These are phyloP conservation scores for Coelopa frigida DNA, from an alignment of 1,140 invertebrate species.

Conservation along the genomic window DNA sequence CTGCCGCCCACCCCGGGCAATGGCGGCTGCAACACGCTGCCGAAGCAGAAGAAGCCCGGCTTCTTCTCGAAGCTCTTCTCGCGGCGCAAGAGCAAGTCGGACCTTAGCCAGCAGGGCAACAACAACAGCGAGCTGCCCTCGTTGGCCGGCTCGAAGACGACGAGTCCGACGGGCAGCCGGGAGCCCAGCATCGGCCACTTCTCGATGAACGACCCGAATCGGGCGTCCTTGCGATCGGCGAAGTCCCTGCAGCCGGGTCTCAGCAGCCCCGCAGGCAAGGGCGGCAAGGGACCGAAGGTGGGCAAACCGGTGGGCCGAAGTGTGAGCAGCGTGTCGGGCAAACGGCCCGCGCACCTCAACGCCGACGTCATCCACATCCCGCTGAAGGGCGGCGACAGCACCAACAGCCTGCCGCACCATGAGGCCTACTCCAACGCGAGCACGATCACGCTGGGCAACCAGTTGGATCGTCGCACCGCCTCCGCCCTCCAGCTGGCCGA, in stretches of 20 bases:
- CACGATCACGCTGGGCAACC: constrained; percentile 33
- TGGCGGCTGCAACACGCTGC: constrained; percentile 44
- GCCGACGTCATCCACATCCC: constrained; percentile 54
- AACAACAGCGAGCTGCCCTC: constrained; percentile 14
- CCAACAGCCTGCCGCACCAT: constrained; percentile 28
- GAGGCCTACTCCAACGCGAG: constrained; percentile 39
- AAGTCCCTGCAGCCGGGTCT: constrained; percentile 20
- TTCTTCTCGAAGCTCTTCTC: constrained; percentile 62
- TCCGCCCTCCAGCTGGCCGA: constrained; percentile 42
- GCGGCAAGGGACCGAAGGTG: constrained; percentile 16
- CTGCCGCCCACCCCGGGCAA: constrained; percentile 44
- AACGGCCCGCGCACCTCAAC: constrained; percentile 42
- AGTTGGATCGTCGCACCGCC: constrained; percentile 37
- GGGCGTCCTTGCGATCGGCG: constrained; percentile 27
- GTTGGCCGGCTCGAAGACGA: constrained; percentile 16
- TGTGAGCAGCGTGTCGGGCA: constrained; percentile 52
- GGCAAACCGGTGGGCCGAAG: constrained; percentile 49
- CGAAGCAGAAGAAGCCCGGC: constrained; percentile 53
- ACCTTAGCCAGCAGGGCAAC: constrained; percentile 20
- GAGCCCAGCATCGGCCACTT: constrained; percentile 35
- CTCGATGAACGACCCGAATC: constrained; percentile 26
- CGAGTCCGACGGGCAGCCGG: constrained; percentile 19
- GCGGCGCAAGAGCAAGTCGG: constrained; percentile 45
- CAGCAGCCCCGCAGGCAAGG: constrained; percentile 14
- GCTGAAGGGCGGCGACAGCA: constrained; percentile 51